Evolutionary conservation across 2,113 vertebrate species (phyloP).

Genomic region (Muscicapa adusta): DNA sequence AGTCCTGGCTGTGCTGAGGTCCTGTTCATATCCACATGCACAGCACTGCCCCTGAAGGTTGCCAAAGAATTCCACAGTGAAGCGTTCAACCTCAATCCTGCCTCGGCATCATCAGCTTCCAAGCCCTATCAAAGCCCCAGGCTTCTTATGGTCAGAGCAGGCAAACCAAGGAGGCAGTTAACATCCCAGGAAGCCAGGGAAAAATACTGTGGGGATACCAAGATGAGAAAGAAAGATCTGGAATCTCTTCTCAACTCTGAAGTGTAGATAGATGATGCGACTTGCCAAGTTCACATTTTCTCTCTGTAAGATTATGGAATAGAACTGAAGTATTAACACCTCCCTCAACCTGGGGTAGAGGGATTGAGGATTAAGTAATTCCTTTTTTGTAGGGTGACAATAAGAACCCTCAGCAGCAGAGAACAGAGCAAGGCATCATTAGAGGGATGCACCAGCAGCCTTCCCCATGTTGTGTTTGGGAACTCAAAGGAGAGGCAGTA

Average conservation of each 20-base stretch:
- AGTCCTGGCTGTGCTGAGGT: background rate
- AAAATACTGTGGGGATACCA: background rate
- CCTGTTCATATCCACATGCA: accelerated
- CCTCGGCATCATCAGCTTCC: background rate
- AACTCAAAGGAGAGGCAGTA: background rate
- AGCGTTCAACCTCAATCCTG: background rate
- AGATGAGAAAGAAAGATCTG: background rate
- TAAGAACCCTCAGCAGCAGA: background rate
- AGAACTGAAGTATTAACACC: background rate
- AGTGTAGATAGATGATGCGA: too few species aligned
- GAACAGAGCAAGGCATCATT: background rate
- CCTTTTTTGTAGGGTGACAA: background rate
- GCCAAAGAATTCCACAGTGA: background rate
- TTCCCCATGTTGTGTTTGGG: accelerated
- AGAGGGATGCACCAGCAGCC: background rate
- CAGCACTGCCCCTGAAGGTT: background rate
- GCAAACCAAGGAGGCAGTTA: background rate
- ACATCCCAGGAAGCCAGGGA: background rate
- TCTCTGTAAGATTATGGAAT: background rate
- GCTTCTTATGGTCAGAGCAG: background rate
- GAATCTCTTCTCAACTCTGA: background rate
- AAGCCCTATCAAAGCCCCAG: background rate
- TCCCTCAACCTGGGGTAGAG: background rate
- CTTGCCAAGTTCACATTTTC: background rate
- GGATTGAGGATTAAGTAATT: background rate